Percentiles rank a stretch among this genome's conserved stretches.
Conservation (phyloP, 1,140 invertebrate species). For the Drosophila kohkoa region DNA sequence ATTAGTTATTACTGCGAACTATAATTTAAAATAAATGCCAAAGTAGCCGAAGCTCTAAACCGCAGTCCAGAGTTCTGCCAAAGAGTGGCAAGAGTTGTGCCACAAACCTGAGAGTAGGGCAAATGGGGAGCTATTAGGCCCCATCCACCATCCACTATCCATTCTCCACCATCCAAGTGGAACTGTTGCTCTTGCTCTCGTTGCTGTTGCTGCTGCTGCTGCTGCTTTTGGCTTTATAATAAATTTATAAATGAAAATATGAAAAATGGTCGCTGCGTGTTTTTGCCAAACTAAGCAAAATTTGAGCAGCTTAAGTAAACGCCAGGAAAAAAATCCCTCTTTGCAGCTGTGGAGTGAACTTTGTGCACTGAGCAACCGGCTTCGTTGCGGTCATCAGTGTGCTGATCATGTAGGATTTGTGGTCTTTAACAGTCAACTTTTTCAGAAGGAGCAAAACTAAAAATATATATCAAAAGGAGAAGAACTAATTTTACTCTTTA, state of each 20-base stretch:
- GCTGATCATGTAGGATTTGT: constrained; percentile 25
- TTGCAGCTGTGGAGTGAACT: background rate
- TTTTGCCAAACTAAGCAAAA: constrained; percentile 79
- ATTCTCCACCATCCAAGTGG: constrained; percentile 21
- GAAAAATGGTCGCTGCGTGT: constrained; percentile 82
- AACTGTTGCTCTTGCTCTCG: constrained; percentile 28
- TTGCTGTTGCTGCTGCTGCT: constrained; percentile 13
- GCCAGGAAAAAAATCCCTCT: constrained; percentile 23
- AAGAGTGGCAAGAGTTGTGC: constrained; percentile 26
- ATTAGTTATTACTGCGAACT: constrained; percentile 80
- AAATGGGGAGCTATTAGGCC: constrained; percentile 63
- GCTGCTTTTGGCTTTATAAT: constrained; percentile 73
- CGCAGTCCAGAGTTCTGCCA: constrained; percentile 46
- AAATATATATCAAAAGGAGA: background rate
- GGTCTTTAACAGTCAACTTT: background rate
- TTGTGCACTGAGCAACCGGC: background rate
- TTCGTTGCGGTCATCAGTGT: constrained; percentile 58
- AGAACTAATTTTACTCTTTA: background rate
- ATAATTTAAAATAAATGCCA: constrained; percentile 83
- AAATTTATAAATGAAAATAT: constrained; percentile 83
- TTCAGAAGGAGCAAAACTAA: background rate
- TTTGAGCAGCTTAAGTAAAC: constrained; percentile 52
- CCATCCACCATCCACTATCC: constrained; percentile 20
- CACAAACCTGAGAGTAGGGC: background rate
- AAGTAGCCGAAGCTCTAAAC: constrained; percentile 76